Percentiles rank a stretch among this genome's conserved stretches.
Conservation (phyloP, 2,888 invertebrate species). For the Phyto melanocephala region DNA sequence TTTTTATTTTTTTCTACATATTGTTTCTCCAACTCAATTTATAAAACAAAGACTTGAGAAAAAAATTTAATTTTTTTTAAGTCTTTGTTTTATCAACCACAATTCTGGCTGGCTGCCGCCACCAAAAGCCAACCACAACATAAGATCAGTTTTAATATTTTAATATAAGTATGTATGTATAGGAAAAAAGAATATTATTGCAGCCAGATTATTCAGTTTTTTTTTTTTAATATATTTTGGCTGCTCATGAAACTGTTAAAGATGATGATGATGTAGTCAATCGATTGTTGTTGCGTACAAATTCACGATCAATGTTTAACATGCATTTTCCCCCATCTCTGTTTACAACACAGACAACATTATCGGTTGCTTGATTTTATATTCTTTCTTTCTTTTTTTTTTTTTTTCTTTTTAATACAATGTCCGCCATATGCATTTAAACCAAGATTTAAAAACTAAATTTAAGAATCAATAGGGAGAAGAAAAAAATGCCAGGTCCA, state of each 20-base stretch:
- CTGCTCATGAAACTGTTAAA: slow-evolving; percentile 24
- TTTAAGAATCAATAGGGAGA: slow-evolving; percentile 23
- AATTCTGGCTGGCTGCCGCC: slow-evolving; percentile 29
- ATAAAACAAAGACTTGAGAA: slow-evolving; percentile 12
- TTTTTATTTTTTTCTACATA: neutral
- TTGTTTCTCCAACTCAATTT: slow-evolving; percentile 17
- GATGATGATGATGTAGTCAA: slow-evolving; percentile 42
- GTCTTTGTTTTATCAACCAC: neutral
- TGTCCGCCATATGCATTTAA: slow-evolving; percentile 61
- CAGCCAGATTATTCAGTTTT: neutral
- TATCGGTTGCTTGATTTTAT: slow-evolving; percentile 10
- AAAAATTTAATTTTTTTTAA: neutral
- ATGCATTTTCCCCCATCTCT: slow-evolving; percentile 59
- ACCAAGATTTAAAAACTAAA: neutral
- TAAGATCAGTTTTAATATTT: neutral
- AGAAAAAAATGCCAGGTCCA: neutral
- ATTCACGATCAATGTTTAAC: slow-evolving; percentile 65
- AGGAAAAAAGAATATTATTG: slow-evolving; percentile 31
- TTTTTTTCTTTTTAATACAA: slow-evolving; percentile 18
- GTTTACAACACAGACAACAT: slow-evolving; percentile 25
- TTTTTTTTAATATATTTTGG: neutral
- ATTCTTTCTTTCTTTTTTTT: neutral
- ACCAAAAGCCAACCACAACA: slow-evolving; percentile 1
- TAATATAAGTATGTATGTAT: no score
- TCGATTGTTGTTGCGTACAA: slow-evolving; percentile 62